Conservation (phyloP, 2,113 vertebrate genomes). For the Dunckerocampus dactyliophorus region DNA sequence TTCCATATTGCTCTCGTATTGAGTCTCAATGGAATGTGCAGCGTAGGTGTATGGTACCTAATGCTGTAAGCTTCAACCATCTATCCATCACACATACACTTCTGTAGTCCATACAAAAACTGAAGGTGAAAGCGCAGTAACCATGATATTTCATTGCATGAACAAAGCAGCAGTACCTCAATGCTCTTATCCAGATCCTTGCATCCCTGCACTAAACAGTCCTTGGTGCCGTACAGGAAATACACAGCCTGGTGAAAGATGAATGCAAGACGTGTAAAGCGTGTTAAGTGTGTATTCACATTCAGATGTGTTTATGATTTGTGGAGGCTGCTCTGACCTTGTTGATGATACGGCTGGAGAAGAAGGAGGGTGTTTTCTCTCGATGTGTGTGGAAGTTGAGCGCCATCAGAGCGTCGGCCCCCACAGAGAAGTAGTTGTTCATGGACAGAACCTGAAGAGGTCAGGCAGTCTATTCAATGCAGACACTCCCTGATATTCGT, state of each 20-base stretch:
- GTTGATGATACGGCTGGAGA: conserved; percentile 97
- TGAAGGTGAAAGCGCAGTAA: not conserved
- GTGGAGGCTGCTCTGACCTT: conserved; percentile 74
- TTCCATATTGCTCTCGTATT: no score
- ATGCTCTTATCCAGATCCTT: conserved; percentile 97
- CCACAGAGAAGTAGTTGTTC: conserved; percentile 99
- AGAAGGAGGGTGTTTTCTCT: conserved; percentile 92
- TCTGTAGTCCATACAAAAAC: not conserved
- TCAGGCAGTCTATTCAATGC: not conserved
- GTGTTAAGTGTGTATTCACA: not conserved
- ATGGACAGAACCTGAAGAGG: conserved; percentile 80
- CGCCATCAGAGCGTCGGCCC: conserved; percentile 97
- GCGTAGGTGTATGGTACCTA: no score
- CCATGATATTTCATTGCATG: not conserved
- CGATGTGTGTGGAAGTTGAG: conserved; percentile 94
- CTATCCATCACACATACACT: no score
- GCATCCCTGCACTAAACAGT: conserved; percentile 97
- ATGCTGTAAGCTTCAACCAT: no score
- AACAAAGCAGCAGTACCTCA: conserved; percentile 77
- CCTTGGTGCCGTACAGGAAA: conserved; percentile 97
- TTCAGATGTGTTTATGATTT: not conserved
- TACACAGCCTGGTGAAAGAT: conserved; percentile 81
- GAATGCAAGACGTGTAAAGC: not conserved
- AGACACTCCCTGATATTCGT: not conserved
- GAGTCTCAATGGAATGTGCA: no score